Base-by-base conservation (phyloP, 2,797 vertebrate species). In the Sebastes taczanowskii region DNA sequence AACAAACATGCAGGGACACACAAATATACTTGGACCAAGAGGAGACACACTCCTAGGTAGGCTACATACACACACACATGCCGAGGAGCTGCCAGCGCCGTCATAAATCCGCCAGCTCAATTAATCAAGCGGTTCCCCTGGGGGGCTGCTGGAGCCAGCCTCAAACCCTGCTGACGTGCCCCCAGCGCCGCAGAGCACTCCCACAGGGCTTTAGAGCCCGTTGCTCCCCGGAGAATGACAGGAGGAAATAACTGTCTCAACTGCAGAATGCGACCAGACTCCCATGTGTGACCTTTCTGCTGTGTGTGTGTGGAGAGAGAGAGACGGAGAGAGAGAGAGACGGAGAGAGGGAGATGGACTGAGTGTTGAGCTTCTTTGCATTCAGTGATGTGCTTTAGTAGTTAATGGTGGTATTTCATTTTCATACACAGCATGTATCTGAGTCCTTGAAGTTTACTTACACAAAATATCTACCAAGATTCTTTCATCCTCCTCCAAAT, bases 41-140 rank as follows among this genome's bases (percentile, higher is more conserved):
- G 65, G 23, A 64, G 3, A 77, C 42, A 56, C 72, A 77, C 32
- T 71, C 66, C 10, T 25, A 75, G 64, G 62, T 71, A 70, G 7
- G 11, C 6, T 11, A 59, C 74, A 68, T 23, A 59, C 67, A 74
- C 67, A 73, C 81, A 78, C 67, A 35, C 82, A 81, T 2, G 23
- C 27, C 4, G 74, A 86, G 38, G 86, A 80, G 86, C 90, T 92
- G 80, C 80, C 71, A 78, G 78, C 66, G 59, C 73, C 55, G 74
- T 89, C 88, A 92, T 95, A 95, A 95, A 94, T 95, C 93, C 94
- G 88, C 89, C 91, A 93, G 88, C 81, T 83, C 66, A 84, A 93
- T 94, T 91, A 91, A 94, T 91, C 90, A 94, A 86, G 86, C 69
- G 11, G 84, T 84, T 80, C 72, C 92, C 94, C 91, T 77, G 77